Evolutionary conservation across 2,888 invertebrate species (phyloP), one percentile per base, ranked within the genome.

Genomic region (Dermolepida albohirtum): DNA sequence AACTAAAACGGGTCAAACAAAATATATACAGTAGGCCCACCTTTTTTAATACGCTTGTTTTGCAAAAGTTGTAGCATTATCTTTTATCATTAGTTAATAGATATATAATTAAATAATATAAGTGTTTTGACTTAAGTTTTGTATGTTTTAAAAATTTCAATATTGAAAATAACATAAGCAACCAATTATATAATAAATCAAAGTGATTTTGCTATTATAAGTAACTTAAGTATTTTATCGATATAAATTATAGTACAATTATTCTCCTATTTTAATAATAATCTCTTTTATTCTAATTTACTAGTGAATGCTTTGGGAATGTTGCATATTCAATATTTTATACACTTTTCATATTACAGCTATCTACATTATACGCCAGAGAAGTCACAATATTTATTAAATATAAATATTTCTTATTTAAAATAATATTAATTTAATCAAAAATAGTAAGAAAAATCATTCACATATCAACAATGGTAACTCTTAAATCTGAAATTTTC

Each of bases 111-210:
- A 17, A 17, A 17, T 10, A 54, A 40, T 52, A 6, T 47, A 59
- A 6, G 47, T 59, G 34, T 59, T 59, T 47, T 47, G 59, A 47
- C 59, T 59, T 59, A 59, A 59, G 59, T 59, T 59, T 59, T 59
- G 59, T 59, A 59, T 59, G 59, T 59, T 59, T 59, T 49, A 34
- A 59, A 43, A 34, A 29, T 8, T 16, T 59, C 10, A 34, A 16
- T 54, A 54, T 51, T 1, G 17, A 17, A 11, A 16, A 11, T 49
- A 11, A 17, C 16, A n/a, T n/a, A 49, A 10, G 14, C 6, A 17
- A 49, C 14, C 11, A 49, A 49, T 14, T 11, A 44, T 44, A 6
- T 22, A 44, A n/a, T 44, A n/a, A 44, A 44, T 47, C 5, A 22
- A 17, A 49, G 11, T 49, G 22, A 49, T 14, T 49, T 49, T 16